Evolutionary conservation across 2,797 vertebrate genomes (phyloP), one percentile per base, ranked within the genome.

Genomic region (Pseudochromis fuscus): DNA sequence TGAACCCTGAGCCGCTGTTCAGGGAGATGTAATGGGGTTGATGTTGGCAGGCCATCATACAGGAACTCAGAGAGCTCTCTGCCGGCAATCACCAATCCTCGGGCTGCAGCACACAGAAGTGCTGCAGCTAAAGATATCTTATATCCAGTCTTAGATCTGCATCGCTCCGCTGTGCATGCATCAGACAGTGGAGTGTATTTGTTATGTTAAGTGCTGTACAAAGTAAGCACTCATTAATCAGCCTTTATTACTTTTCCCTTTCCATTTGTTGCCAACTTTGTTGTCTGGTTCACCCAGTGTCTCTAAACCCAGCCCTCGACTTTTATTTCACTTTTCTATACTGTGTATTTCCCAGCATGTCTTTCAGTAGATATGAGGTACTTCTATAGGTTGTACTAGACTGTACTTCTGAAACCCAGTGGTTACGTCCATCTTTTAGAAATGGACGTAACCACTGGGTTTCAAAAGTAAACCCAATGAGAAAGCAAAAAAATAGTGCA

Each of bases 31-130:
- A 84, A 84, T 83, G 73, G 74, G 46, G 88, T 64, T 89, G 85
- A 72, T 81, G 75, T 87, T 88, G 87, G 85, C 88, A 77, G 67
- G 23, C 35, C 49, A 77, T 87, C 76, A 87, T 27, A 82, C 51
- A 30, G 55, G 53, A 73, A 60, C 60, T 59, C 37, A 8, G 40
- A 67, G 80, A 66, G 66, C 48, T 66, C 58, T 69, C 64, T 55
- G 50, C 64, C 27, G 16, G 67, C 77, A 66, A 77, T 81, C 72
- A 75, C 15, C 45, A 58, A 72, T 85, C 77, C 53, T 67, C 69
- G 11, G 23, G 40, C 68, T 52, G 46, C 75, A 28, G 44, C 15
- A n/a, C 50, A 65, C 50, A 56, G 44, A 44, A 3, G 46, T 10
- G 51, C 65, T 57, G 62, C 44, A 31, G 65, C 51, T 51, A 10